Conservation (phyloP, 64 coral and sea anemone species). For the Montipora cactus region DNA sequence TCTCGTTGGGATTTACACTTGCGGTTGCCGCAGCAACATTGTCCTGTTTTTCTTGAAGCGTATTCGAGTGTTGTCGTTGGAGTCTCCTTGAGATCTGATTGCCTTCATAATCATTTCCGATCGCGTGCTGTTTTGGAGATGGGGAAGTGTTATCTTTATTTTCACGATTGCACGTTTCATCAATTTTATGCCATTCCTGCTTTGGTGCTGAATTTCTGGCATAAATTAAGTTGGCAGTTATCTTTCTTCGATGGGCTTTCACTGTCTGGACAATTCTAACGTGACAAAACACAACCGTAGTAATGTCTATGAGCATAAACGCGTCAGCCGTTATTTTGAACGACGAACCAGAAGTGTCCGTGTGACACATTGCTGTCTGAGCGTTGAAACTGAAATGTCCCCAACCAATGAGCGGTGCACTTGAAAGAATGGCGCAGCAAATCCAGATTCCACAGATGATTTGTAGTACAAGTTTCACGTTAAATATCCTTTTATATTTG, state of each 20-base stretch:
- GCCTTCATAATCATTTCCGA: not conserved
- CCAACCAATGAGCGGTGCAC: constrained; percentile 49
- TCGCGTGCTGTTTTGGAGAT: not conserved
- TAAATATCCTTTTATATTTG: constrained; percentile 17
- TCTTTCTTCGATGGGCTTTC: constrained; percentile 10
- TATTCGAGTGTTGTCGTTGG: not conserved
- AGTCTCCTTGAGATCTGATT: not conserved
- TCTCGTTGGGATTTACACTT: too few species aligned
- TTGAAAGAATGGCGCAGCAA: constrained; percentile 1
- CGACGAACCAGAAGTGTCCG: constrained; percentile 19
- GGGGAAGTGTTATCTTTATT: not conserved
- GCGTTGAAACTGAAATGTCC: constrained; percentile 55
- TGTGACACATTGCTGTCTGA: constrained; percentile 48
- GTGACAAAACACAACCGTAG: constrained; percentile 56
- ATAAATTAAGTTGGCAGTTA: not conserved
- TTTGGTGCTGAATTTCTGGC: not conserved
- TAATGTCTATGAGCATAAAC: constrained; percentile 39
- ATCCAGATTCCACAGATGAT: constrained; percentile 68
- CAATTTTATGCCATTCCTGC: not conserved
- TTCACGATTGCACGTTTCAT: not conserved
- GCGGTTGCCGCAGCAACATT: not conserved
- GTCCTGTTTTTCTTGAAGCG: not conserved
- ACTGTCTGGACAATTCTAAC: constrained; percentile 43
- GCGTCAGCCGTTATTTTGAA: constrained; percentile 28
- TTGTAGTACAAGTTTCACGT: constrained; percentile 17